Evolutionary conservation across 2,113 vertebrate species (phyloP), one percentile per base, ranked within the genome.

Genomic region (Eurystomus gularis): DNA sequence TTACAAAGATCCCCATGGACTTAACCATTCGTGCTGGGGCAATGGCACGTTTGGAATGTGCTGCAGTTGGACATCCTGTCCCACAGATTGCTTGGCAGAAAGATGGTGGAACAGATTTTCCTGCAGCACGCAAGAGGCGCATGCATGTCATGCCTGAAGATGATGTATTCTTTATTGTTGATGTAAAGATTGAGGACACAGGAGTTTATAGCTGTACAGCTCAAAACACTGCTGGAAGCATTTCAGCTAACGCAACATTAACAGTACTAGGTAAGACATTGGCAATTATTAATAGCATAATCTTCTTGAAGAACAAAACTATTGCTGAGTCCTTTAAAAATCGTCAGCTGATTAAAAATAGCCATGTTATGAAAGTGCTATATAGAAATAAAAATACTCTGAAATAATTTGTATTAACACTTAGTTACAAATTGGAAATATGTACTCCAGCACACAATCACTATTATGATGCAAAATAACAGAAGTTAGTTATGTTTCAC

Each of bases 111-210:
- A 99, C 98, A 0, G 99, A 99, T 95, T 99, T 99, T 90, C 99
- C 99, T 1, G 99, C 99, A 0, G 99, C 99, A 0, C 98, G 99
- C 7, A 99, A 99, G 93, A 98, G 99, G 6, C 98, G 99, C 19
- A 99, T 99, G 99, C 99, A 99, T 2, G 99, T 99, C 24, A 99
- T 99, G 99, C 99, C 99, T 0, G 99, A 99, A 94, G 99, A 99
- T 10, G 99, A 99, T 0, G 99, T 99, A 7, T 99, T 99, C 96
- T 99, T 99, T 86, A 99, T 99, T 7, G 99, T 99, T 51, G 98
- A 99, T 11, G 99, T 99, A 29, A 99, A 99, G 97, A 98, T 98
- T 0, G 99, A 99, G 72, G 99, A 99, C 94, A 98, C 99, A 0
- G 99, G 99, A 0, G 97, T 99, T 19, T 99, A 99, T 73, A 99